phyloP scores from a whole-genome alignment of 2,888 invertebrate genomes.

The Oligia fasciuncula region DNA sequence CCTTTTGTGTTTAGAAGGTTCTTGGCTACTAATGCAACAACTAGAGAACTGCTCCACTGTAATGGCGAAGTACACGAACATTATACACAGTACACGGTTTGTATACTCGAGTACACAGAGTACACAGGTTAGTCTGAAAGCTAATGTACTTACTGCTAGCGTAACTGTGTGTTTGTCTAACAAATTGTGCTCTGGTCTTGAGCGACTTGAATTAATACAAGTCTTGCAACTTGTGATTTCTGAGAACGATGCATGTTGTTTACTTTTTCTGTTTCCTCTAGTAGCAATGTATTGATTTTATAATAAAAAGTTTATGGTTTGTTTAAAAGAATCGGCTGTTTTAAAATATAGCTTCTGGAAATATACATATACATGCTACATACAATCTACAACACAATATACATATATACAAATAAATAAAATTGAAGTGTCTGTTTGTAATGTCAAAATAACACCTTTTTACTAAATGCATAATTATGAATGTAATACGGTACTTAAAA shows the following conservation, averaged over 20 bases:
- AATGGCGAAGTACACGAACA: slow-evolving; percentile 30
- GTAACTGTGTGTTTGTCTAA: slow-evolving; percentile 48
- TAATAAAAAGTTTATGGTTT: slow-evolving; percentile 16
- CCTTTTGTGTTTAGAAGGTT: too few relatives aligned
- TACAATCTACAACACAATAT: too few relatives aligned
- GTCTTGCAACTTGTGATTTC: slow-evolving; percentile 8
- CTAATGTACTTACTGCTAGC: slow-evolving; percentile 43
- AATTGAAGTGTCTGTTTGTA: too few relatives aligned
- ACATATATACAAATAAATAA: too few relatives aligned
- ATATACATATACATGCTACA: too few relatives aligned
- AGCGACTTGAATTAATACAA: slow-evolving; percentile 42
- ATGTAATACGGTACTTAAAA: too few relatives aligned
- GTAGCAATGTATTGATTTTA: background rate
- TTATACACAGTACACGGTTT: slow-evolving; percentile 36
- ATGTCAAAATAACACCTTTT: too few relatives aligned
- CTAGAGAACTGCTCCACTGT: slow-evolving; percentile 8
- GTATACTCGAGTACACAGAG: slow-evolving; percentile 38
- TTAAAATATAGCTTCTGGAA: background rate
- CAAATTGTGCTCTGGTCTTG: slow-evolving; percentile 43
- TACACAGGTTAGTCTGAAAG: slow-evolving; percentile 48
- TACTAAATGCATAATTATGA: too few relatives aligned
- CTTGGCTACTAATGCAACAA: slow-evolving; percentile 16
- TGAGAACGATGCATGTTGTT: slow-evolving; percentile 9
- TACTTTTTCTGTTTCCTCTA: slow-evolving; percentile 7
- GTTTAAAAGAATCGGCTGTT: slow-evolving; percentile 2